These are phyloP conservation scores for Malacoctenus gilli DNA, from an alignment of 2,797 vertebrate species.

Conservation along the genomic window DNA sequence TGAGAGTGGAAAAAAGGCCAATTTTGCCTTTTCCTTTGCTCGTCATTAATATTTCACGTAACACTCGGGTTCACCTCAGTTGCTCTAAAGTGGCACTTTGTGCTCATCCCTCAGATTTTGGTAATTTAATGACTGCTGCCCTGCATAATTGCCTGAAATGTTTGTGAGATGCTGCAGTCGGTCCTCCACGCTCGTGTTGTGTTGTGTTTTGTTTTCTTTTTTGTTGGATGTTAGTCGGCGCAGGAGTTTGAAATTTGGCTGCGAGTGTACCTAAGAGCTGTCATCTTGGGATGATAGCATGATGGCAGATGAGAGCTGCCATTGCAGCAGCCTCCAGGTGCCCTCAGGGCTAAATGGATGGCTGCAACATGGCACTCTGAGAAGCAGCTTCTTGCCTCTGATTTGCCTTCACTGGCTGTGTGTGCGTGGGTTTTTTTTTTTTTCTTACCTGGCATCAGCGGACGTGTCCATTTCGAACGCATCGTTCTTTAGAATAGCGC, in stretches of 20 bases:
- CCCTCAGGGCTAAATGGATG: conserved; percentile 78
- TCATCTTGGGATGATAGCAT: conserved; percentile 66
- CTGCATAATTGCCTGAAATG: conserved; percentile 84
- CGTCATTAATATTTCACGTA: no score
- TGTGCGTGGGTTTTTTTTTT: no score
- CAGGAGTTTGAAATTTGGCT: conserved; percentile 57
- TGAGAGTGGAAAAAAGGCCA: no score
- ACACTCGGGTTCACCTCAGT: not conserved
- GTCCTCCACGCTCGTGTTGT: conserved; percentile 11
- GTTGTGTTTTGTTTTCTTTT: conserved; percentile 7
- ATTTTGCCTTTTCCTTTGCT: no score
- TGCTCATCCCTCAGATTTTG: conserved; percentile 3
- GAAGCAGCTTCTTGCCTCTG: conserved; percentile 56
- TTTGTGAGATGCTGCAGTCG: conserved; percentile 82
- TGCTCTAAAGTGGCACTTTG: not conserved
- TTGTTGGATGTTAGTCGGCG: conserved; percentile 20
- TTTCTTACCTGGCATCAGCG: conserved; percentile 55
- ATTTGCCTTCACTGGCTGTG: conserved; percentile 62
- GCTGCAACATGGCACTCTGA: conserved; percentile 70
- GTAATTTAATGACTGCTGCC: conserved; percentile 13
- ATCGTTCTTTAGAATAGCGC: conserved; percentile 8
- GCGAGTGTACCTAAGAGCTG: conserved; percentile 64
- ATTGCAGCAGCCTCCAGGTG: conserved; percentile 84
- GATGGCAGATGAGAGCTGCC: conserved; percentile 78
- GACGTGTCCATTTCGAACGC: conserved; percentile 43